Conservation (phyloP, 1,140 invertebrate species). For the Solen grandis region DNA sequence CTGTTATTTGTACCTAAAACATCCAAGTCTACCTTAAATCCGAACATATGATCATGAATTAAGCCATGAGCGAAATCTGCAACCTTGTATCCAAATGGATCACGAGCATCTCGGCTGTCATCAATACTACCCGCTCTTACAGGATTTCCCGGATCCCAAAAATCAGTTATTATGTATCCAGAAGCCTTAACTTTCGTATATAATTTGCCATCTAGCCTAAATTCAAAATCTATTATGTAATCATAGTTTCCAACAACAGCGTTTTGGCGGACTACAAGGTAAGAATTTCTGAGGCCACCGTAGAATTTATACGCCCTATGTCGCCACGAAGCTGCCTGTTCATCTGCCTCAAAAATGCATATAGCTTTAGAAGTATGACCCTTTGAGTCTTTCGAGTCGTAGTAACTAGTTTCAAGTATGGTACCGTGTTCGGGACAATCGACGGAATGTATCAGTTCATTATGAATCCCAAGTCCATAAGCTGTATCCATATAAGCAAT, state of each 20-base stretch:
- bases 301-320: too few species aligned
- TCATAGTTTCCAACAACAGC: constrained; percentile 73
- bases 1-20: constrained; percentile 38
- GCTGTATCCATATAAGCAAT: constrained; percentile 67
- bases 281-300: constrained; percentile 61
- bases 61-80: constrained; percentile 21
- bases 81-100: constrained; percentile 30
- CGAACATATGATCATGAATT: constrained; percentile 42
- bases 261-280: constrained; percentile 66
- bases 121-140: constrained; percentile 1
- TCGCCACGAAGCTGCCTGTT: constrained; percentile 62
- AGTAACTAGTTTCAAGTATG: too few species aligned
- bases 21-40: constrained; percentile 46
- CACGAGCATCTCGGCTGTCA: neutral
- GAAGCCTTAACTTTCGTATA: constrained; percentile 44
- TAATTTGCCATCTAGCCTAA: constrained; percentile 63
- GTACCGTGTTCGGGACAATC: constrained; percentile 71
- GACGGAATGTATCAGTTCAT: constrained; percentile 51
- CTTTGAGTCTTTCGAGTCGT: too few species aligned
- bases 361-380: constrained; percentile 62
- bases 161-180: constrained; percentile 53
- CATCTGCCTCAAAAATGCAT: constrained; percentile 75
- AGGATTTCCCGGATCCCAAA: constrained; percentile 40
- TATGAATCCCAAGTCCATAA: constrained; percentile 1
- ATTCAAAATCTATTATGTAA: constrained; percentile 74